These are phyloP conservation scores for Mallotus villosus DNA, from an alignment of 2,797 vertebrate genomes.

Conservation along the genomic window DNA sequence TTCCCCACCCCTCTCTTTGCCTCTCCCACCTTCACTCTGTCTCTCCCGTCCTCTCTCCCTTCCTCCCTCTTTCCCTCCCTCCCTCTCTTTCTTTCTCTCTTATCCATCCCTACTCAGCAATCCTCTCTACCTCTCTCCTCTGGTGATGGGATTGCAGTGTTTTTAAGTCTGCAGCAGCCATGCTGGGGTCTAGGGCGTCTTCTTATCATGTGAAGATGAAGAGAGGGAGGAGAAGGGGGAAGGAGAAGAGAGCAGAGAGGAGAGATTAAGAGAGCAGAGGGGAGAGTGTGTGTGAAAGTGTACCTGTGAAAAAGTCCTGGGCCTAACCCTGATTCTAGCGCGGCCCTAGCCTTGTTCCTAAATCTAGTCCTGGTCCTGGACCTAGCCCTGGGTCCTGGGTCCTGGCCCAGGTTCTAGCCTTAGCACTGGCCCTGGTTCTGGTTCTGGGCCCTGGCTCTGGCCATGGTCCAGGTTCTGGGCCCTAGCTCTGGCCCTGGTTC, in stretches of 20 bases:
- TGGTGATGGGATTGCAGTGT: constrained; percentile 56
- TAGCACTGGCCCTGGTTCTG: too few relatives aligned
- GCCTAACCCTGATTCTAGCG: too few relatives aligned
- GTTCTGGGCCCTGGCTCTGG: too few relatives aligned
- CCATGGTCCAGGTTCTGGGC: too few relatives aligned
- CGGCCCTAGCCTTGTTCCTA: too few relatives aligned
- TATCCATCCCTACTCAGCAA: not conserved
- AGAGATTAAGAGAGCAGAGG: not conserved
- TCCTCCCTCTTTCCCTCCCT: not conserved
- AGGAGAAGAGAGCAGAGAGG: not conserved
- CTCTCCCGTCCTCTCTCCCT: constrained; percentile 6
- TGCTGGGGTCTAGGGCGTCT: constrained; percentile 61
- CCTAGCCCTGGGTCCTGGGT: too few relatives aligned
- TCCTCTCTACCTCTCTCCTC: constrained; percentile 12
- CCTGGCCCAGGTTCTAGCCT: too few relatives aligned
- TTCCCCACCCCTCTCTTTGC: constrained; percentile 8
- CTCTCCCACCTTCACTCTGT: constrained; percentile 38
- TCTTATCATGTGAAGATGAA: constrained; percentile 46
- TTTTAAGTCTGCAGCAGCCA: constrained; percentile 66
- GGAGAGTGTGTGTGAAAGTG: not conserved
- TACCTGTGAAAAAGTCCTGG: too few relatives aligned
- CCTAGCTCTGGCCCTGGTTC: too few relatives aligned
- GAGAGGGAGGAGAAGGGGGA: not conserved
- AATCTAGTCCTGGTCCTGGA: too few relatives aligned
- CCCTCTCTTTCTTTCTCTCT: constrained; percentile 9